phyloP scores from a whole-genome alignment of 2,113 vertebrate genomes.

The Pseudopipra pipra region DNA sequence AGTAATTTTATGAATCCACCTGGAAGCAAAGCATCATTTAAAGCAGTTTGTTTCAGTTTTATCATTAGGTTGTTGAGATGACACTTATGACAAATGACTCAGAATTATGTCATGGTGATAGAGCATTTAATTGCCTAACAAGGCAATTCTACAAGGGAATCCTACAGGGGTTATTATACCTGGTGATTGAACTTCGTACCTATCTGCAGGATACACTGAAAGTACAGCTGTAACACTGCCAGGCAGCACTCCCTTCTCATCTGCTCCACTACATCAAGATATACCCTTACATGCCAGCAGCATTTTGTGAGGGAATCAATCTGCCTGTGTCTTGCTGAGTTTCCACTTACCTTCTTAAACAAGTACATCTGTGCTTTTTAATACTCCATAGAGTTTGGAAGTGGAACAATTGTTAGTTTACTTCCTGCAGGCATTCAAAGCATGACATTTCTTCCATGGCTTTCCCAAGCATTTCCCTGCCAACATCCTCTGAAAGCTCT shows the following conservation, averaged over 20 bases:
- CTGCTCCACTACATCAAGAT: not conserved
- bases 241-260: not conserved
- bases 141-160: not conserved
- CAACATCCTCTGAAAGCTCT: not conserved
- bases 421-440: not conserved
- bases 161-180: not conserved
- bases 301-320: not conserved
- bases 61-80: not conserved
- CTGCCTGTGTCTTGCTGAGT: not conserved
- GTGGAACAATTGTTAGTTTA: not conserved
- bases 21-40: not conserved
- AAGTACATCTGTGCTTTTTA: not conserved
- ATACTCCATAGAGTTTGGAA: not conserved
- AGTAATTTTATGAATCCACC: not conserved
- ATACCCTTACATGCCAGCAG: not conserved
- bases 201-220: not conserved
- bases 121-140: constrained; percentile 23
- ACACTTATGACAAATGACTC: not conserved
- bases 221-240: not conserved
- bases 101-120: not conserved
- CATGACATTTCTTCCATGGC: not conserved
- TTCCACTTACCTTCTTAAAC: not conserved
- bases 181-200: not conserved
- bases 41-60: not conserved
- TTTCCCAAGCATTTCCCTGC: not conserved